A percentile compares a stretch with the other conserved stretches of the same genome.
Evolutionary conservation across 2,888 invertebrate species (phyloP).

Genomic region (Sialis lutaria): DNA sequence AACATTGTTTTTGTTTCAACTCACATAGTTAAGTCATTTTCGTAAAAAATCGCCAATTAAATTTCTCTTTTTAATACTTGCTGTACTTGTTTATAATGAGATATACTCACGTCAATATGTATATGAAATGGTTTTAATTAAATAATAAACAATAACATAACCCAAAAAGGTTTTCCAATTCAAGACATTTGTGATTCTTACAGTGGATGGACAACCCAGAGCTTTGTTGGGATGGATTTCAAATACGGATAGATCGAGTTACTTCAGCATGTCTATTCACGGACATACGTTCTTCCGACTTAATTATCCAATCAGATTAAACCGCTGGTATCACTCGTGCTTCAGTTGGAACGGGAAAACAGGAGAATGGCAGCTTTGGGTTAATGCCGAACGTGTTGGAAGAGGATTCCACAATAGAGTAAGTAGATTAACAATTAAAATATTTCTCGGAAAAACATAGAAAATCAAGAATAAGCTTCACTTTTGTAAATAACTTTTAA

Average conservation of each 20-base stretch:
- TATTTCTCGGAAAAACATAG: too few species aligned
- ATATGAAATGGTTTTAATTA: too few species aligned
- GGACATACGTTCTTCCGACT: slow-evolving; percentile 67
- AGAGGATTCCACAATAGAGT: slow-evolving; percentile 76
- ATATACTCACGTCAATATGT: too few species aligned
- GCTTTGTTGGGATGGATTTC: slow-evolving; percentile 66
- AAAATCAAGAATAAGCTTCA: too few species aligned
- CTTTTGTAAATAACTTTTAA: too few species aligned
- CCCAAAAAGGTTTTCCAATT: too few species aligned
- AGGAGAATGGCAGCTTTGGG: slow-evolving; percentile 82
- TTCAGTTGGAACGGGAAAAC: slow-evolving; percentile 80
- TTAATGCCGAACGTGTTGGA: slow-evolving; percentile 69
- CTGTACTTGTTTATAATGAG: too few species aligned
- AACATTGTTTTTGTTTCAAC: not conserved
- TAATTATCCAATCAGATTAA: slow-evolving; percentile 48
- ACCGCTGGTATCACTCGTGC: slow-evolving; percentile 73
- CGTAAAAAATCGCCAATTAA: not conserved
- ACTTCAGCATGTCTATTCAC: slow-evolving; percentile 63
- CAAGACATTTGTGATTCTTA: slow-evolving; percentile 10
- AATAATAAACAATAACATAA: too few species aligned
- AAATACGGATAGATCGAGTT: slow-evolving; percentile 64
- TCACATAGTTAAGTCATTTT: not conserved
- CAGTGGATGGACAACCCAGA: slow-evolving; percentile 55
- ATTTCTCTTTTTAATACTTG: not conserved
- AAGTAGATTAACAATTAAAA: slow-evolving; percentile 21